These are phyloP conservation scores for Amphipyra tragopoginis DNA, from an alignment of 2,888 invertebrate species.

Conservation along the genomic window DNA sequence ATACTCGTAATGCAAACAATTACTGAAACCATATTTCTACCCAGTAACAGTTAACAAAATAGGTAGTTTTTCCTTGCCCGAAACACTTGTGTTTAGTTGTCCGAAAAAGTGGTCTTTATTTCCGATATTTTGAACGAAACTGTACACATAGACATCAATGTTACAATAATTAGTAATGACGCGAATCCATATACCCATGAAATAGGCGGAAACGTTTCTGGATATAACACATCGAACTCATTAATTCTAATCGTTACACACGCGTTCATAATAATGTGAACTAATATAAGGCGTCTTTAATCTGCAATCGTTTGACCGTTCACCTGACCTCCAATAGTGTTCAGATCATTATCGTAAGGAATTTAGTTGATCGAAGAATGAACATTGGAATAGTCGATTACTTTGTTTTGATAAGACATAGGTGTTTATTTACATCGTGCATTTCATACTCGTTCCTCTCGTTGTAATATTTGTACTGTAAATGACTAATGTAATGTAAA, in stretches of 20 bases:
- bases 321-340: constrained; percentile 18
- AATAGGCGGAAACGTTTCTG: constrained; percentile 19
- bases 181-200: constrained; percentile 10
- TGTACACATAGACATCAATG: constrained; percentile 1
- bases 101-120: constrained; percentile 1
- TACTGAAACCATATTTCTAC: background rate
- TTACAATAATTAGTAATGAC: constrained; percentile 9
- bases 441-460: no score
- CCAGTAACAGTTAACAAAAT: background rate
- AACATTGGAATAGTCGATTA: background rate
- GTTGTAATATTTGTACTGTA: background rate
- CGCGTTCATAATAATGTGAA: constrained; percentile 16
- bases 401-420: constrained; percentile 3
- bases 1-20: constrained; percentile 5
- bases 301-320: constrained; percentile 18
- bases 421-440: background rate
- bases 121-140: background rate
- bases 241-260: constrained; percentile 8
- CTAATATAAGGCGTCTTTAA: constrained; percentile 38
- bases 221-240: constrained; percentile 13
- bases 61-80: background rate
- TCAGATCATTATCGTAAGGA: constrained; percentile 24
- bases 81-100: background rate
- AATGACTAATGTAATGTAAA: no score
- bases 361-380: constrained; percentile 5